A percentile compares a stretch with the other conserved stretches of the same genome.
Evolutionary conservation across 92 coral and sea anemone genomes (phyloP).

Genomic region (Umimayanthus kanabou): DNA sequence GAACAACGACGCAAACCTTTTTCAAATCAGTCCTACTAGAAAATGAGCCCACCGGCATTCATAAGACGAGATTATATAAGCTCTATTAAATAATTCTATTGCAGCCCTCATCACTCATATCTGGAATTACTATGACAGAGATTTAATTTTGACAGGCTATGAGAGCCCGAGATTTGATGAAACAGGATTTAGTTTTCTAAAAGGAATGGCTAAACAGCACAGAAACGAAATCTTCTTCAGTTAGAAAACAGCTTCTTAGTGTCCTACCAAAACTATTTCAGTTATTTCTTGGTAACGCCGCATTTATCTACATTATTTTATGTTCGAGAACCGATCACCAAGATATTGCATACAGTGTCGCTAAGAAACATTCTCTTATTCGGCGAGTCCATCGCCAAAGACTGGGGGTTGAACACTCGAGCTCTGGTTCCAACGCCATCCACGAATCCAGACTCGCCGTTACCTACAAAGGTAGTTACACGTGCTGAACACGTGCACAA

Average conservation of each 20-base stretch:
- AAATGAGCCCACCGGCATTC: background rate
- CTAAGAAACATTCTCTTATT: conserved; percentile 65
- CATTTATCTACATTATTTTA: background rate
- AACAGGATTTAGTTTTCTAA: too few species aligned
- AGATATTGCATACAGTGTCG: conserved; percentile 64
- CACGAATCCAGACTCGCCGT: conserved; percentile 63
- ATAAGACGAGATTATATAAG: too few species aligned
- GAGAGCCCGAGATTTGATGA: background rate
- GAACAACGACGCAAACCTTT: too few species aligned
- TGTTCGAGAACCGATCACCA: background rate
- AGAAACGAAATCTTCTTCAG: too few species aligned
- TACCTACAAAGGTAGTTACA: conserved; percentile 71
- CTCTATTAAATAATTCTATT: too few species aligned
- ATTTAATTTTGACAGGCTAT: background rate
- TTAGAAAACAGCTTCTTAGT: too few species aligned
- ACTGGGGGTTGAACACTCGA: conserved; percentile 64
- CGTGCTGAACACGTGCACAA: conserved; percentile 49
- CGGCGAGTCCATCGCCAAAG: conserved; percentile 54
- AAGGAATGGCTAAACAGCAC: too few species aligned
- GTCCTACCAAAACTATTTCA: too few species aligned
- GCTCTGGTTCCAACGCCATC: conserved; percentile 67
- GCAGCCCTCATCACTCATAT: too few species aligned
- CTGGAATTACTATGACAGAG: background rate
- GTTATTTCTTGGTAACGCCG: too few species aligned
- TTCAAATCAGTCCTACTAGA: too few species aligned